Conservation (phyloP, 2,797 vertebrate species). For the Macropodus opercularis region DNA sequence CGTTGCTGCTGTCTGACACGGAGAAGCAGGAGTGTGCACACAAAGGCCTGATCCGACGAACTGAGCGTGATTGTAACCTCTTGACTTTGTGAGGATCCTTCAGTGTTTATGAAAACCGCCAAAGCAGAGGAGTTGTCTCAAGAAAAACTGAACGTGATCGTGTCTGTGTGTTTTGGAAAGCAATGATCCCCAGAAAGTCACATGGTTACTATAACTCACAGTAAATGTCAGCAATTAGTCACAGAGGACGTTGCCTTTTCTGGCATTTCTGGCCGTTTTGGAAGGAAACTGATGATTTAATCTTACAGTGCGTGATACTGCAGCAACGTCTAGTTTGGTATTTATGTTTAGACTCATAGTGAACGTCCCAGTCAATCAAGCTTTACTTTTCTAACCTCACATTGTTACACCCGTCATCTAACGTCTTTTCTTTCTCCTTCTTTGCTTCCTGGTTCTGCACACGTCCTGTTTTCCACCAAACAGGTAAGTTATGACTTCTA, state of each 20-base stretch:
- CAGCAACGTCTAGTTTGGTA: neutral
- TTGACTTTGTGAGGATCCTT: constrained; percentile 1
- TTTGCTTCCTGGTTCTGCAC: constrained; percentile 22
- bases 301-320: neutral
- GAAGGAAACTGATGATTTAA: neutral
- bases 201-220: neutral
- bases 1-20: neutral
- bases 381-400: too few relatives aligned
- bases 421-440: constrained; percentile 6
- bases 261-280: neutral
- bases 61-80: neutral
- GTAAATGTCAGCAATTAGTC: constrained; percentile 5
- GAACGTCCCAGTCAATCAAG: too few relatives aligned
- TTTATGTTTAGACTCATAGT: too few relatives aligned
- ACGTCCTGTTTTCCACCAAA: constrained; percentile 13
- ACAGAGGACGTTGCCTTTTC: neutral
- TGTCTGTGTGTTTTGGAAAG: neutral
- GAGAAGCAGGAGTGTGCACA: neutral
- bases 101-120: neutral
- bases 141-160: neutral
- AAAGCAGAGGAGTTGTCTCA: neutral
- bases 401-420: neutral
- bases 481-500: constrained; percentile 61
- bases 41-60: constrained; percentile 27
- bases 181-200: neutral